Conservation (phyloP, 2,797 vertebrate species). For the Morus bassanus region DNA sequence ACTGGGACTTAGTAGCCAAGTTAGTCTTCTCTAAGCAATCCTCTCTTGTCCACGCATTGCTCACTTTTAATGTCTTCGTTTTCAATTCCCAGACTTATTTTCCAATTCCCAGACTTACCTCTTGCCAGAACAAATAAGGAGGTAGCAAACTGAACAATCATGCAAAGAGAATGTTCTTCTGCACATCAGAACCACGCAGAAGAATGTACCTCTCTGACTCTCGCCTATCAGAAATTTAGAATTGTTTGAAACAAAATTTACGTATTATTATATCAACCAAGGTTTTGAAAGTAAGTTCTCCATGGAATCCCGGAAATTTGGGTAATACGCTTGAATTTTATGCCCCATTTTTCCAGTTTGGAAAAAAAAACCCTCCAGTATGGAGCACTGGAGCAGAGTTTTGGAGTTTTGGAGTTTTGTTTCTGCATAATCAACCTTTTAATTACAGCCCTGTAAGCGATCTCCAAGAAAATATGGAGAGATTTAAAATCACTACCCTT, state of each 20-base stretch:
- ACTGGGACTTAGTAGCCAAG: background rate
- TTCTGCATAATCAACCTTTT: background rate
- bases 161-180: background rate
- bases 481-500: constrained; percentile 41
- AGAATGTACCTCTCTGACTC: background rate
- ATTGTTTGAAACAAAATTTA: background rate
- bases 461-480: background rate
- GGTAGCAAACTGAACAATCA: background rate
- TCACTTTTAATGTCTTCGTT: background rate
- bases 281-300: background rate
- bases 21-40: background rate
- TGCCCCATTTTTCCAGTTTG: background rate
- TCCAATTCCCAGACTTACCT: background rate
- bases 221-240: background rate
- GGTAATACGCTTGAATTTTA: background rate
- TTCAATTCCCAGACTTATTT: background rate
- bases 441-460: background rate
- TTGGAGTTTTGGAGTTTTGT: background rate
- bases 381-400: background rate
- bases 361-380: too few species aligned
- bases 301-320: background rate
- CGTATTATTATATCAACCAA: background rate
- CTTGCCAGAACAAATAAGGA: background rate
- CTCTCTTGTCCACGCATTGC: background rate
- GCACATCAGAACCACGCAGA: background rate